phyloP scores from a whole-genome alignment of 2,888 invertebrate genomes.

The Tipula helvola region DNA sequence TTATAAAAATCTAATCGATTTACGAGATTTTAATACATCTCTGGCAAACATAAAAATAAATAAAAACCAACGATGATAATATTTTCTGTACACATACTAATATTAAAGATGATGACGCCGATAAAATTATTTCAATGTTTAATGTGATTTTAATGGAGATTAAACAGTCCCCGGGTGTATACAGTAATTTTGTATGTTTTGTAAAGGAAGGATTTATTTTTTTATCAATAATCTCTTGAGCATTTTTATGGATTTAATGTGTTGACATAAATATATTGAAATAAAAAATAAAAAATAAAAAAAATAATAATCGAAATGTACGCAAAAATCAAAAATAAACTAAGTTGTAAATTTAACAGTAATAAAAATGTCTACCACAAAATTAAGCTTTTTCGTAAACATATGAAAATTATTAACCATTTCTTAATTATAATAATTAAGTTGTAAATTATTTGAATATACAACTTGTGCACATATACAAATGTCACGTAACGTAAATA shows the following conservation, averaged over 20 bases:
- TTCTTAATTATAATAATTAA: background rate
- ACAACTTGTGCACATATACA: background rate
- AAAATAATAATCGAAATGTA: background rate
- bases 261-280: background rate
- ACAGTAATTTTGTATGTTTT: background rate
- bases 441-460: background rate
- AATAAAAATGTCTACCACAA: background rate
- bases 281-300: background rate
- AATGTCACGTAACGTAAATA: background rate
- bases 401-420: no score
- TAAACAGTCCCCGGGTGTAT: background rate
- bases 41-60: background rate
- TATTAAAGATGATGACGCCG: background rate
- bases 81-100: background rate
- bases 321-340: background rate
- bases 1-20: background rate
- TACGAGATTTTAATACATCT: background rate
- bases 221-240: background rate
- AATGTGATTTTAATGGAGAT: constrained; percentile 4
- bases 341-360: background rate
- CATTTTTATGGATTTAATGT: background rate
- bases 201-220: background rate
- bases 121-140: background rate
- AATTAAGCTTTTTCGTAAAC: background rate
- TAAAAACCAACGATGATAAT: background rate